Percentiles rank a stretch among this genome's conserved stretches.
phyloP scores from a whole-genome alignment of 2,797 vertebrate genomes.

The Sebastes matsubarae region DNA sequence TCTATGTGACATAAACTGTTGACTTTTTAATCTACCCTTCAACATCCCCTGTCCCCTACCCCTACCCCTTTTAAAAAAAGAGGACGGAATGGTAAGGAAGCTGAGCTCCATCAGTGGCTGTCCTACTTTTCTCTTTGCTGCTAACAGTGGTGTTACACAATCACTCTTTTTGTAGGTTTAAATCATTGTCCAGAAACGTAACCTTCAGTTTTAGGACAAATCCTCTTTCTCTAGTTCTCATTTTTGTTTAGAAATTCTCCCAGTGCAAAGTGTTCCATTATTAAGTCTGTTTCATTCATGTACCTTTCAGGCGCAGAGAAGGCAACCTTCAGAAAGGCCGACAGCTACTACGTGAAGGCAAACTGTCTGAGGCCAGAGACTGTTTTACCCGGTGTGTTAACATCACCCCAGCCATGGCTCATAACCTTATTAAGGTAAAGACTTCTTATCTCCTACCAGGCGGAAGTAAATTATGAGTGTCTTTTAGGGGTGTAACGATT shows the following conservation, averaged over 20 bases:
- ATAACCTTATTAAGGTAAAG: constrained; percentile 92
- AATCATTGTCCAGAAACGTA: neutral
- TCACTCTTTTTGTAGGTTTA: neutral
- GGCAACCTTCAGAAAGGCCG: constrained; percentile 90
- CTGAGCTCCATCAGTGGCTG: neutral
- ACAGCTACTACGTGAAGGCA: constrained; percentile 92
- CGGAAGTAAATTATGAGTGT: neutral
- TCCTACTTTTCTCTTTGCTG: neutral
- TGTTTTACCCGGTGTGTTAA: constrained; percentile 93
- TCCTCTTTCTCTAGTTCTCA: neutral
- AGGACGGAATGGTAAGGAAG: neutral
- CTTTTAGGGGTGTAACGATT: neutral
- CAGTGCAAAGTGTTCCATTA: neutral
- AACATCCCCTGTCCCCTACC: no score
- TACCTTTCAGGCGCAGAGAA: constrained; percentile 86
- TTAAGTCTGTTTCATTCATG: neutral
- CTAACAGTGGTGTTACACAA: neutral
- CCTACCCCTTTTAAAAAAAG: no score
- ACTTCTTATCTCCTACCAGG: neutral
- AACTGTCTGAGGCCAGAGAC: constrained; percentile 90
- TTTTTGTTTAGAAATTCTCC: neutral
- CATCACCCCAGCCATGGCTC: constrained; percentile 93
- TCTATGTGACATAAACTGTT: no score
- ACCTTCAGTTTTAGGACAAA: neutral
- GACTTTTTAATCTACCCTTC: no score